Evolutionary conservation across 2,113 vertebrate genomes (phyloP).

Genomic region (Coregonus clupeaformis): DNA sequence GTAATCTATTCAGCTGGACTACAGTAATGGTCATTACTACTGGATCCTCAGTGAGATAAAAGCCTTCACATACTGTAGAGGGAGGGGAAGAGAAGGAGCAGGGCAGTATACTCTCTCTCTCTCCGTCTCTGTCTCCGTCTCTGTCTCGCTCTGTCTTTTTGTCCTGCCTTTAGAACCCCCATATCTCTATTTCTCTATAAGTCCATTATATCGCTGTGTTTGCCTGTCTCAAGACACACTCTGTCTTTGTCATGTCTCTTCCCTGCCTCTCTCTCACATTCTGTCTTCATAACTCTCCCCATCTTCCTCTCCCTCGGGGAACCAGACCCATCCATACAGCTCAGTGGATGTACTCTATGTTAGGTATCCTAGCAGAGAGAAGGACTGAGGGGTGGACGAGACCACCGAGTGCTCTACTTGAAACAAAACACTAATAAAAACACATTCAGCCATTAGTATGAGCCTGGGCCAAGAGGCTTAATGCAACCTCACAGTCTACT

Average conservation of each 20-base stretch:
- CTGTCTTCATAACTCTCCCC: not conserved
- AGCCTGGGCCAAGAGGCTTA: conserved; percentile 54
- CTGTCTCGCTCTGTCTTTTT: not conserved
- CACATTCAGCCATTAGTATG: conserved; percentile 47
- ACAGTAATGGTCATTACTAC: not conserved
- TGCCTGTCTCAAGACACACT: not conserved
- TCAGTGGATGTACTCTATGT: not conserved
- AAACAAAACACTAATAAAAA: conserved; percentile 36
- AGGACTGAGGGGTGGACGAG: not conserved
- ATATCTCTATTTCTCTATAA: no score
- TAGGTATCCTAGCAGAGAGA: not conserved
- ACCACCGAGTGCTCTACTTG: not conserved
- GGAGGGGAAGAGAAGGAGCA: not conserved
- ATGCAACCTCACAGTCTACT: conserved; percentile 45
- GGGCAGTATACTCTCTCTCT: not conserved
- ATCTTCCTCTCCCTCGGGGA: not conserved
- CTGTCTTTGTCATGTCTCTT: not conserved
- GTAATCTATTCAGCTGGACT: not conserved
- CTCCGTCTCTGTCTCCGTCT: no score
- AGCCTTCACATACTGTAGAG: not conserved
- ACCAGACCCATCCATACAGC: not conserved
- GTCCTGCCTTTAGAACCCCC: not conserved
- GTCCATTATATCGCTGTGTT: not conserved
- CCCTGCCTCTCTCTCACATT: not conserved
- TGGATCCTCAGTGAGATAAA: not conserved